phyloP scores from a whole-genome alignment of 2,888 invertebrate species.

The Lasioglossum zephyrum region DNA sequence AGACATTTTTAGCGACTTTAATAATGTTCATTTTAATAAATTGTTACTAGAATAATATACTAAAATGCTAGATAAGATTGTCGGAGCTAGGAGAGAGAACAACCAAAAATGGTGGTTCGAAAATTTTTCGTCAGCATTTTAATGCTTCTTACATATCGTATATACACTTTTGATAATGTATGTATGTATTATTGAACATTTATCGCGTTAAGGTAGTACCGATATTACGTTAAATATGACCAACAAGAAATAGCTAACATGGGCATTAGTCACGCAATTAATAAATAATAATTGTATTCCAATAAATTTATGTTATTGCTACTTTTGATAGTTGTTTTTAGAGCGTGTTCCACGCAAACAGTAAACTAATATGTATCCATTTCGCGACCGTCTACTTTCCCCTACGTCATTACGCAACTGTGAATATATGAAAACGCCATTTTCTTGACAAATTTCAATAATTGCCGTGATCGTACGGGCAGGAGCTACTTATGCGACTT shows the following conservation, averaged over 20 bases:
- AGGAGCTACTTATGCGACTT: not conserved
- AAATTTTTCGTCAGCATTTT: not conserved
- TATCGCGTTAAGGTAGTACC: not conserved
- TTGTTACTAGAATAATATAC: not conserved
- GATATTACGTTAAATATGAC: not conserved
- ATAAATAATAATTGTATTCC: not conserved
- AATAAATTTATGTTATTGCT: not conserved
- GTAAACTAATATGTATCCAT: slow-evolving; percentile 19
- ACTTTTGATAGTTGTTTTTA: not conserved
- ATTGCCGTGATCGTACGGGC: not conserved
- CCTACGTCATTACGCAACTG: not conserved
- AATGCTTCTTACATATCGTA: not conserved
- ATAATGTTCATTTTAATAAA: not conserved
- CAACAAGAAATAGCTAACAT: not conserved
- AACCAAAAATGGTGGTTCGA: not conserved
- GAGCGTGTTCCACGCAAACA: not conserved
- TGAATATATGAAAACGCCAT: not conserved
- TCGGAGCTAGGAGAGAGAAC: not conserved
- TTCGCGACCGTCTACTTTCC: slow-evolving; percentile 11
- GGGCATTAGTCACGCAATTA: not conserved
- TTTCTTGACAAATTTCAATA: slow-evolving; percentile 6
- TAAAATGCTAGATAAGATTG: not conserved
- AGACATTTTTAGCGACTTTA: not conserved
- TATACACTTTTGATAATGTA: not conserved
- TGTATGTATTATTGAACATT: not conserved